A percentile compares a stretch with the other conserved stretches of the same genome.
Conservation (phyloP, 2,888 invertebrate species). For the Schizotus pectinicornis region DNA sequence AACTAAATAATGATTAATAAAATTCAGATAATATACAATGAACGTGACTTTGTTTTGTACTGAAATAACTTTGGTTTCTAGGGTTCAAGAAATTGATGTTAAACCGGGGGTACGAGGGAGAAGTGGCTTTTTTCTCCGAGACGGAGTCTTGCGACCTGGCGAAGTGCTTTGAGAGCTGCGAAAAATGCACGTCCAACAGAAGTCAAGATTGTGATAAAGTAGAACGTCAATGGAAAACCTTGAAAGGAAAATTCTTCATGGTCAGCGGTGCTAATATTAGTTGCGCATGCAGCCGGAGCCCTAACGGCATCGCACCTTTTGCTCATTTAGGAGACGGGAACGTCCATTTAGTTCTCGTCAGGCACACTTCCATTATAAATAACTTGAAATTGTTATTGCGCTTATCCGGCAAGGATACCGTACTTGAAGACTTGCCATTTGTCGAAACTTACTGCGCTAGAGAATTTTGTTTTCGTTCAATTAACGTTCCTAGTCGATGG, state of each 20-base stretch:
- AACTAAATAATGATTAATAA: background rate
- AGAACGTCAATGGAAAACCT: conserved; percentile 61
- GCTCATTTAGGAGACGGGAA: conserved; percentile 83
- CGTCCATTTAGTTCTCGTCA: conserved; percentile 76
- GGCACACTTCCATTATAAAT: conserved; percentile 73
- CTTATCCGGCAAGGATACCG: conserved; percentile 66
- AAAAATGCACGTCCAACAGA: conserved; percentile 50
- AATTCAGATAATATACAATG: background rate
- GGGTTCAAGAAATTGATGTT: conserved; percentile 69
- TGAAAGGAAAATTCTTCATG: conserved; percentile 77
- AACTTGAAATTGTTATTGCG: conserved; percentile 72
- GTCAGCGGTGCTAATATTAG: conserved; percentile 79
- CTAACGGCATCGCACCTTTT: conserved; percentile 78
- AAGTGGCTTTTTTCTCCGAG: conserved; percentile 64
- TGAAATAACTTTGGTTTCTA: conserved; percentile 46
- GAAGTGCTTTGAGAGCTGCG: conserved; percentile 62
- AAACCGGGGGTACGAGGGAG: conserved; percentile 70
- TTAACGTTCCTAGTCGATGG: conserved; percentile 68
- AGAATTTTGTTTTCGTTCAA: conserved; percentile 72
- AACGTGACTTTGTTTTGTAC: background rate
- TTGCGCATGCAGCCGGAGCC: conserved; percentile 76
- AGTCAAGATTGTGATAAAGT: conserved; percentile 37
- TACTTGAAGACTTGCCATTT: conserved; percentile 76
- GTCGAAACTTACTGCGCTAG: conserved; percentile 76
- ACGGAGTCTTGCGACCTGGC: conserved; percentile 56